Percentiles rank a stretch among this genome's conserved stretches.
Evolutionary conservation across 2,113 vertebrate genomes (phyloP).

Genomic region (Mus pahari): DNA sequence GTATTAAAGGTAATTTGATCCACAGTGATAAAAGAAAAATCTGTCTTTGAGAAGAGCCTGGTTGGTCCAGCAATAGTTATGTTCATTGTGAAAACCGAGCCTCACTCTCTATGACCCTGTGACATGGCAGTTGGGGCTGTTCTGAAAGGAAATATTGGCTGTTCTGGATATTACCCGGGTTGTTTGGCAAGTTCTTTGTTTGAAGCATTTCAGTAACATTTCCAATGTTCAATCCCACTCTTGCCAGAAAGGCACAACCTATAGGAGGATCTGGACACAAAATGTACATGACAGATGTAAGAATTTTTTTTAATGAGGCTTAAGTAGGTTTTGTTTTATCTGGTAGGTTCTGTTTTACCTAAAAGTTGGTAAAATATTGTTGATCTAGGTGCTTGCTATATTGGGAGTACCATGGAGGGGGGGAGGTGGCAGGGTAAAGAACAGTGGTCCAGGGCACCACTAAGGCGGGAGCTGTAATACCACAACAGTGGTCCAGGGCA

Average conservation of each 20-base stretch:
- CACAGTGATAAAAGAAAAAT: slow-evolving; percentile 35
- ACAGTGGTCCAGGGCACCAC: background rate
- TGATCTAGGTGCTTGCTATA: background rate
- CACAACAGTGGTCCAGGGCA: background rate
- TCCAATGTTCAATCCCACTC: slow-evolving; percentile 36
- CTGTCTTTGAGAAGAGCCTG: slow-evolving; percentile 10
- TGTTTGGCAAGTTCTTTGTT: slow-evolving; percentile 70
- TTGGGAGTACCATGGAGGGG: background rate
- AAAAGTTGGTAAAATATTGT: background rate
- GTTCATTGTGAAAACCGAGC: slow-evolving; percentile 69
- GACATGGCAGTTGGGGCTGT: slow-evolving; percentile 52
- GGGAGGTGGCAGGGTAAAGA: background rate
- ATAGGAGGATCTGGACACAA: slow-evolving; percentile 33
- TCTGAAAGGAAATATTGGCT: slow-evolving; percentile 66
- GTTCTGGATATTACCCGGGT: slow-evolving; percentile 72
- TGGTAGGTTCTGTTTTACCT: background rate
- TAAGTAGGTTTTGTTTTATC: background rate
- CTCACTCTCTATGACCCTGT: slow-evolving; percentile 47
- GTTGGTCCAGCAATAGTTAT: slow-evolving; percentile 21
- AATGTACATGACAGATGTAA: slow-evolving; percentile 25
- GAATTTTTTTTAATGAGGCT: background rate
- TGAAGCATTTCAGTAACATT: slow-evolving; percentile 65
- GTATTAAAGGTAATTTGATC: slow-evolving; percentile 65
- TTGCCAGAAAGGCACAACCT: slow-evolving; percentile 48
- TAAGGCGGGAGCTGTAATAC: background rate